A percentile compares a stretch with the other conserved stretches of the same genome.
These are phyloP conservation scores for Horisme vitalbata DNA, from an alignment of 2,888 invertebrate species.

Conservation along the genomic window DNA sequence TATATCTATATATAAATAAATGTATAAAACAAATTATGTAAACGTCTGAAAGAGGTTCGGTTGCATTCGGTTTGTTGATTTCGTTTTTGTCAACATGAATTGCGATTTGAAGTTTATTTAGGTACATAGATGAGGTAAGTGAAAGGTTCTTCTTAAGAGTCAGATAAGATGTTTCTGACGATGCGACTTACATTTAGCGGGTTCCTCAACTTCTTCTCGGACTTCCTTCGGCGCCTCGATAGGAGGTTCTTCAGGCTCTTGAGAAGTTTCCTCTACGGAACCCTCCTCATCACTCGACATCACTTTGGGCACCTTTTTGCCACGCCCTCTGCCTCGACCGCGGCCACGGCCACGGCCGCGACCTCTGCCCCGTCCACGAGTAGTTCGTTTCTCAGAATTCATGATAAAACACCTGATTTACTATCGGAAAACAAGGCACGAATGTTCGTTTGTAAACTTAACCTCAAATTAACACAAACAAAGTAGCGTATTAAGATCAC, in stretches of 20 bases:
- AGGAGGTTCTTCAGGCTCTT: constrained; percentile 77
- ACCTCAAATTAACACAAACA: constrained; percentile 17
- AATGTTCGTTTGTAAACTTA: constrained; percentile 22
- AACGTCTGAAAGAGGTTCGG: too few relatives aligned
- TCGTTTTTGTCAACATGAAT: too few relatives aligned
- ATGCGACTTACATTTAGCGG: constrained; percentile 79
- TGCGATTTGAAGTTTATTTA: too few relatives aligned
- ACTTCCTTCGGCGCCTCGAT: constrained; percentile 74
- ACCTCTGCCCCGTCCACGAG: constrained; percentile 89
- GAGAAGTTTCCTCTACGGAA: constrained; percentile 74
- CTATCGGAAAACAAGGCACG: constrained; percentile 1
- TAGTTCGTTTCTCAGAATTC: constrained; percentile 84
- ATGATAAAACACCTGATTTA: constrained; percentile 40
- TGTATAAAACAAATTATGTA: too few relatives aligned
- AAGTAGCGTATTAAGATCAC: constrained; percentile 1
- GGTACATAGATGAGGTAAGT: too few relatives aligned
- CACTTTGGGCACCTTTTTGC: constrained; percentile 89
- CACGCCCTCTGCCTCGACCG: constrained; percentile 87
- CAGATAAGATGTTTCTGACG: too few relatives aligned
- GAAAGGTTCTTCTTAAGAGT: too few relatives aligned
- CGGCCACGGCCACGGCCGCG: constrained; percentile 89
- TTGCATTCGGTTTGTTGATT: too few relatives aligned
- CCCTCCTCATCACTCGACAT: constrained; percentile 84
- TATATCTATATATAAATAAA: too few relatives aligned
- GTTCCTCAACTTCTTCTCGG: constrained; percentile 65